Conservation (phyloP, 2,888 invertebrate genomes). For the Torymus aiolomorphi region DNA sequence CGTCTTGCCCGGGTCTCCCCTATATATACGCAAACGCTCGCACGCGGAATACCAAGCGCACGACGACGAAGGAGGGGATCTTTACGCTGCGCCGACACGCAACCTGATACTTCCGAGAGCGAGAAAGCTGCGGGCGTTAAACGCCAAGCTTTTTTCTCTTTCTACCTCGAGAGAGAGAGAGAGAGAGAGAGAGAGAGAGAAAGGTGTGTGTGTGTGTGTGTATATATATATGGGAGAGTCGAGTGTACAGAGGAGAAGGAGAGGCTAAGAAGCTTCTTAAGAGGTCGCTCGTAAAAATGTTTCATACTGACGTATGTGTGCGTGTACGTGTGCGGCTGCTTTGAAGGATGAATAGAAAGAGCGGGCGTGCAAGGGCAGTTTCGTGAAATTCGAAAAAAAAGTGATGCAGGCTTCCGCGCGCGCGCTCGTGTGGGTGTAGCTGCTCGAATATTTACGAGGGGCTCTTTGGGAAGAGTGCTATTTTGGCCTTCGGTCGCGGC, state of each 20-base stretch:
- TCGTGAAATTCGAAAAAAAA: no score
- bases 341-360: neutral
- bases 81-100: constrained; percentile 22
- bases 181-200: no score
- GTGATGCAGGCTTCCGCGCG: neutral
- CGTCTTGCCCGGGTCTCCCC: no score
- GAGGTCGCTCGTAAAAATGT: constrained; percentile 34
- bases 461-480: no score
- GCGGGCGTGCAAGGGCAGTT: neutral
- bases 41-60: constrained; percentile 4
- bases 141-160: constrained; percentile 19
- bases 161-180: neutral
- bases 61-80: constrained; percentile 2
- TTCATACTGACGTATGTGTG: neutral
- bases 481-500: no score
- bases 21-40: neutral
- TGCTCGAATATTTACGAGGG: no score
- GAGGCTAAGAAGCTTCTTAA: constrained; percentile 19
- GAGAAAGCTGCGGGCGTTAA: constrained; percentile 23
- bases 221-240: no score
- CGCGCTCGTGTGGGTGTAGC: no score
- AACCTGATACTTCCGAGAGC: constrained; percentile 38
- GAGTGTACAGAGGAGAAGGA: no score
- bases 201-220: no score
- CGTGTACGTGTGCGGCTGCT: neutral